Percentiles rank a stretch among this genome's conserved stretches.
Conservation (phyloP, 2,888 invertebrate species). For the Capitulum mitella region DNA sequence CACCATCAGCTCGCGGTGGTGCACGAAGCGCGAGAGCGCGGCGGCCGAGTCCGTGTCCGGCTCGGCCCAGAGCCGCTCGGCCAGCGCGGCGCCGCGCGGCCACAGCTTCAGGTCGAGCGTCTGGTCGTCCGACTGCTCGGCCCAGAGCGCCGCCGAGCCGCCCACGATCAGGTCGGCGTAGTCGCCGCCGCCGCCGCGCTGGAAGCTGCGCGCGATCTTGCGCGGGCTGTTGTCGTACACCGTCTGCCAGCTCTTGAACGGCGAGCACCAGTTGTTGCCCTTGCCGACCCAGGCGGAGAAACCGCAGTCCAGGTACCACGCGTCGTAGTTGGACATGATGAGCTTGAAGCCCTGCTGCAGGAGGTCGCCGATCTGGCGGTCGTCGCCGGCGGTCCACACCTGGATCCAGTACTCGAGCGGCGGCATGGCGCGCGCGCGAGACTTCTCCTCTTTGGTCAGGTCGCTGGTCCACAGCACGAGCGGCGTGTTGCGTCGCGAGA, state of each 20-base stretch:
- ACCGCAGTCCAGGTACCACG: constrained; percentile 77
- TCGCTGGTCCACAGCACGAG: constrained; percentile 37
- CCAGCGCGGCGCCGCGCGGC: constrained; percentile 77
- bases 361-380: constrained; percentile 57
- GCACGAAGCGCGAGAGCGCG: constrained; percentile 64
- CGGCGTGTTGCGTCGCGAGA: constrained; percentile 21
- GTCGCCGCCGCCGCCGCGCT: constrained; percentile 38
- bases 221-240: constrained; percentile 68
- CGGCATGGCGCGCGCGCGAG: constrained; percentile 48
- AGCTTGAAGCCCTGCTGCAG: constrained; percentile 63
- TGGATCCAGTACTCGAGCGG: constrained; percentile 70
- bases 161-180: constrained; percentile 51
- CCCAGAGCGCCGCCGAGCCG: constrained; percentile 76
- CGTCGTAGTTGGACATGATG: constrained; percentile 80
- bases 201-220: constrained; percentile 37
- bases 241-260: constrained; percentile 82
- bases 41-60: constrained; percentile 57
- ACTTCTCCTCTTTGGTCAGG: constrained; percentile 34
- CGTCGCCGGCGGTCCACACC: constrained; percentile 60
- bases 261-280: constrained; percentile 83
- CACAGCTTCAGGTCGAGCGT: constrained; percentile 53
- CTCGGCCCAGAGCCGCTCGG: constrained; percentile 75
- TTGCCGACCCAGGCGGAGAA: constrained; percentile 71
- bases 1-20: constrained; percentile 64
- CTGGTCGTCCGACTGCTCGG: constrained; percentile 64